phyloP scores from a whole-genome alignment of 2,888 invertebrate species.

The Serripes groenlandicus region DNA sequence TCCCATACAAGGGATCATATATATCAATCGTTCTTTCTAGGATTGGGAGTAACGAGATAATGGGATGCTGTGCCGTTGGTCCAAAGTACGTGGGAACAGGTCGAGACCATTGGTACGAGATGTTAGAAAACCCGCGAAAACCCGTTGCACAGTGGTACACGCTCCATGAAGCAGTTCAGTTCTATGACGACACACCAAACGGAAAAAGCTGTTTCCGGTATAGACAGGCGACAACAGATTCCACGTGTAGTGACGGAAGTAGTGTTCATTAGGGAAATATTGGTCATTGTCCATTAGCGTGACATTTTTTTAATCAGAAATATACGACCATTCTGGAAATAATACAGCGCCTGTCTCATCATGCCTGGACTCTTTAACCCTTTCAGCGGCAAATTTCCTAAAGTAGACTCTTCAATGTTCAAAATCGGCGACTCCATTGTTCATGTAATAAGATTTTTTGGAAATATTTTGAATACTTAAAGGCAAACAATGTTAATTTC shows the following conservation, averaged over 20 bases:
- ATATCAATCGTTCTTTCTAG: conserved; percentile 87
- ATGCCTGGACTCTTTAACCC: too few relatives aligned
- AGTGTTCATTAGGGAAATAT: neutral
- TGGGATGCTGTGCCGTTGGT: conserved; percentile 94
- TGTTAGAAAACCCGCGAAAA: conserved; percentile 93
- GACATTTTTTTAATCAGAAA: neutral
- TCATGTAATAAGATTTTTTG: too few relatives aligned
- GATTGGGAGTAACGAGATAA: conserved; percentile 94
- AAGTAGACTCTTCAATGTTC: too few relatives aligned
- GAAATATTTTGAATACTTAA: too few relatives aligned
- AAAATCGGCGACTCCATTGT: too few relatives aligned
- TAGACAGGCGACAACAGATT: conserved; percentile 79
- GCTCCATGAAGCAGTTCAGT: conserved; percentile 89
- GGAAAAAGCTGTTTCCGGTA: conserved; percentile 76
- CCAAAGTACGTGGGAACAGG: conserved; percentile 92
- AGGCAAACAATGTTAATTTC: too few relatives aligned
- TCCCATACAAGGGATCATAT: too few relatives aligned
- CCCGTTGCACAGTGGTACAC: conserved; percentile 95
- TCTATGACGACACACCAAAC: conserved; percentile 68
- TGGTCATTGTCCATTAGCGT: neutral
- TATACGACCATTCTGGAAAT: too few relatives aligned
- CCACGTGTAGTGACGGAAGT: conserved; percentile 66
- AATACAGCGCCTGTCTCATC: too few relatives aligned
- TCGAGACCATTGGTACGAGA: conserved; percentile 94
- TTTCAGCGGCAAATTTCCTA: too few relatives aligned